Conservation (phyloP, 2,888 invertebrate species). For the Hyles lineata region DNA sequence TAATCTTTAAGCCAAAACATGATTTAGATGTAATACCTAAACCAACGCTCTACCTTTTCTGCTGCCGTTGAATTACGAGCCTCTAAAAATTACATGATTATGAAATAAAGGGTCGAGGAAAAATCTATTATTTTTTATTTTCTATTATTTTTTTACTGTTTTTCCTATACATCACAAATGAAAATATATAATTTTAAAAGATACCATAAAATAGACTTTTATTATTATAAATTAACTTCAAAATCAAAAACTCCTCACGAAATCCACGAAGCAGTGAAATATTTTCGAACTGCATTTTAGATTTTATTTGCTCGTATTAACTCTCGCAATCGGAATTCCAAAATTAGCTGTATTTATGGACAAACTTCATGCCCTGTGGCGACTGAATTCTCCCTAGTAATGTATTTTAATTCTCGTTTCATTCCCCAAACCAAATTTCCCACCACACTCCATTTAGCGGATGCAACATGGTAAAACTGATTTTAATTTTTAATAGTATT, state of each 20-base stretch:
- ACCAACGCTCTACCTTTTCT: too few species aligned
- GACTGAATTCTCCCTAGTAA: conserved; percentile 49
- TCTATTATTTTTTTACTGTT: too few species aligned
- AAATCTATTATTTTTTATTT: too few species aligned
- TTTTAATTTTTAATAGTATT: conserved; percentile 9
- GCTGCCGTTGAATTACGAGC: too few species aligned
- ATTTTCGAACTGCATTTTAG: background rate
- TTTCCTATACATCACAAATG: too few species aligned
- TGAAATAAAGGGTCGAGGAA: too few species aligned
- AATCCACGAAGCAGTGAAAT: background rate
- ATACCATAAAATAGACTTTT: background rate
- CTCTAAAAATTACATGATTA: too few species aligned
- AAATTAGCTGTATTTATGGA: conserved; percentile 50
- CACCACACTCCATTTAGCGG: conserved; percentile 53
- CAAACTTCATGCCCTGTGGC: conserved; percentile 38
- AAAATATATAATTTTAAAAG: too few species aligned
- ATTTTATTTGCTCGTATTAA: background rate
- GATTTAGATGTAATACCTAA: too few species aligned
- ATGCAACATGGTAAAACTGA: conserved; percentile 42
- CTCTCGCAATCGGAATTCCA: conserved; percentile 19
- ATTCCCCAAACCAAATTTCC: conserved; percentile 57
- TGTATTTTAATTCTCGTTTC: conserved; percentile 59
- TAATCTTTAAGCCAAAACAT: too few species aligned
- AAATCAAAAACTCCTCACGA: background rate
- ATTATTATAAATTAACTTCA: background rate